phyloP scores from a whole-genome alignment of 2,888 invertebrate species.

The Crioceris asparagi region DNA sequence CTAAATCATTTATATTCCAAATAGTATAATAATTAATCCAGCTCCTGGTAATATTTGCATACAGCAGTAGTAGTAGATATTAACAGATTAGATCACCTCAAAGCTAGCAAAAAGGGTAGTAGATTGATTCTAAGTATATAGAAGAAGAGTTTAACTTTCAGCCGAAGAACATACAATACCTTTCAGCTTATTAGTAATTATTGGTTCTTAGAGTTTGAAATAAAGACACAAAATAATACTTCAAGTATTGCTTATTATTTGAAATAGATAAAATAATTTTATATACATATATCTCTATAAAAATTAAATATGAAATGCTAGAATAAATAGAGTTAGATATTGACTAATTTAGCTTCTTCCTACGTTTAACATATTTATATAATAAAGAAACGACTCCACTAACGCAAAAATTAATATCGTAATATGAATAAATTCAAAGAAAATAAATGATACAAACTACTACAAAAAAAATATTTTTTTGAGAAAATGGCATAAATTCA shows the following conservation, averaged over 20 bases:
- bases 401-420: slow-evolving; percentile 3
- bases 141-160: no score
- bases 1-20: no score
- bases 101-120: no score
- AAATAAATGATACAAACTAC: slow-evolving; percentile 3
- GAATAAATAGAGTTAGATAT: slow-evolving; percentile 15
- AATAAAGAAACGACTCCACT: slow-evolving; percentile 4
- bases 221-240: background rate
- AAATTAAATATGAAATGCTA: slow-evolving; percentile 19
- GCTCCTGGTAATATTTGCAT: no score
- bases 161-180: no score
- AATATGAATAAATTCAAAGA: background rate
- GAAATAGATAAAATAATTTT: slow-evolving; percentile 13
- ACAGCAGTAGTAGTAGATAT: no score
- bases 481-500: slow-evolving; percentile 7
- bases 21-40: no score
- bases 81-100: no score
- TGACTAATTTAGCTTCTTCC: slow-evolving; percentile 11
- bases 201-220: background rate
- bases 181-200: no score
- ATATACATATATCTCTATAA: slow-evolving; percentile 19
- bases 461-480: slow-evolving; percentile 1
- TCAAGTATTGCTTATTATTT: slow-evolving; percentile 4
- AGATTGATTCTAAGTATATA: no score
- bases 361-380: background rate